These are phyloP conservation scores for Megalonaias nervosa DNA, from an alignment of 1,140 invertebrate species.

Conservation along the genomic window DNA sequence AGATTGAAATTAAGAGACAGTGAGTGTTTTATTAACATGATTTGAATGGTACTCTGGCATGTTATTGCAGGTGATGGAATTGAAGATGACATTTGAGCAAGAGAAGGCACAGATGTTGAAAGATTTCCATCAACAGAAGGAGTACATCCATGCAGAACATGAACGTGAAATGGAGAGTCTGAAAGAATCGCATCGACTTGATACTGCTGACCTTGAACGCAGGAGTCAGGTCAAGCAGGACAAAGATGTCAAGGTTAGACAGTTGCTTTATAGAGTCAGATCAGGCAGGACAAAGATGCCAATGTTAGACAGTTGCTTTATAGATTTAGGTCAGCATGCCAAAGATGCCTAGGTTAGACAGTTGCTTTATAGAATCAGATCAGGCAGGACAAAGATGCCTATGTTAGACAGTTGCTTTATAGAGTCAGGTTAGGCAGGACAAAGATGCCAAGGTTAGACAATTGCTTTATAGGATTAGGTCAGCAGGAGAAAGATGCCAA, in stretches of 20 bases:
- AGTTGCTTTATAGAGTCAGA: not conserved
- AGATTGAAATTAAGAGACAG: too few species aligned
- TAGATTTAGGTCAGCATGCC: too few species aligned
- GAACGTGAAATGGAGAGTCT: slow-evolving; percentile 62
- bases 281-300: slow-evolving; percentile 37
- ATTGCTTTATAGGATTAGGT: not conserved
- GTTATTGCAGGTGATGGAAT: slow-evolving; percentile 52
- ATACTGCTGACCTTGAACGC: slow-evolving; percentile 54
- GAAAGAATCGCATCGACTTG: slow-evolving; percentile 54
- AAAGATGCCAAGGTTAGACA: not conserved
- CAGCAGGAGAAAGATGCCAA: not conserved
- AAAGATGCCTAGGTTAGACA: too few species aligned
- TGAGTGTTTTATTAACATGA: too few species aligned
- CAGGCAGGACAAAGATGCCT: too few species aligned
- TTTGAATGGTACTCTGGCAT: not conserved
- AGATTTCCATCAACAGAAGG: slow-evolving; percentile 64
- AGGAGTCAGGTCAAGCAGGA: slow-evolving; percentile 51
- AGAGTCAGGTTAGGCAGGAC: too few species aligned
- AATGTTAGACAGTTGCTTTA: slow-evolving; percentile 44
- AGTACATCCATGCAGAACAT: slow-evolving; percentile 58
- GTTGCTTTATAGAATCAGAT: too few species aligned
- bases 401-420: too few species aligned
- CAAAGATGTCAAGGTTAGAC: slow-evolving; percentile 59
- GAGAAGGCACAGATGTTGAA: slow-evolving; percentile 60
- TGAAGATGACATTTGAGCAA: slow-evolving; percentile 58